phyloP scores from a whole-genome alignment of 2,888 invertebrate genomes.

The Chrysolina haemoptera region DNA sequence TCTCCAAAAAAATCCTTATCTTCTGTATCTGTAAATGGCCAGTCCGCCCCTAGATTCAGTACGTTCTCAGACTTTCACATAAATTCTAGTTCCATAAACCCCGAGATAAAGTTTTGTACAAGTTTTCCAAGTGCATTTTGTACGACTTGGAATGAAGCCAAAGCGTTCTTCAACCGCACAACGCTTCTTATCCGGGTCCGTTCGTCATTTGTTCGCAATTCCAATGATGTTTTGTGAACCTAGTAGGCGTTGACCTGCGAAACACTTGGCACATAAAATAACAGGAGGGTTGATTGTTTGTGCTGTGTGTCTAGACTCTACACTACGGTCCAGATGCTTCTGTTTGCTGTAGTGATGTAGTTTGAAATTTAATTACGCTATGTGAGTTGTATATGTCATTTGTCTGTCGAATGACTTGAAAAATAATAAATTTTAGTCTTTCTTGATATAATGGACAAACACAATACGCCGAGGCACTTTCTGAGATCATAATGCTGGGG shows the following conservation, averaged over 20 bases:
- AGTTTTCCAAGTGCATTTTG: slow-evolving; percentile 53
- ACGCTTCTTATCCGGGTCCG: slow-evolving; percentile 6
- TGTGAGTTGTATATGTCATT: no score
- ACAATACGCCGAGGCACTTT: no score
- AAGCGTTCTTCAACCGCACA: slow-evolving; percentile 9
- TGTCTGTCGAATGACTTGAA: no score
- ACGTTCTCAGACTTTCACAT: background rate
- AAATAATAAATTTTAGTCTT: no score
- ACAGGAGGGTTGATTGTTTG: background rate
- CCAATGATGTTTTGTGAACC: slow-evolving; percentile 29
- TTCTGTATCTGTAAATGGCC: background rate
- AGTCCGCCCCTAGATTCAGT: background rate
- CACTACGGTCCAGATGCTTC: background rate
- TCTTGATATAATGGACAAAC: no score
- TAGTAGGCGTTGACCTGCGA: slow-evolving; percentile 24
- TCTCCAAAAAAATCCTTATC: background rate
- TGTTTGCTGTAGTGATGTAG: background rate
- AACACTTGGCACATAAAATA: slow-evolving; percentile 34
- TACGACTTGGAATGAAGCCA: slow-evolving; percentile 21
- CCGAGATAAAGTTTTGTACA: slow-evolving; percentile 56
- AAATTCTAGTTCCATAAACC: slow-evolving; percentile 18
- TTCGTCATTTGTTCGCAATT: slow-evolving; percentile 28
- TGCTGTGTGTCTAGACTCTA: slow-evolving; percentile 7
- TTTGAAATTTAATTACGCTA: background rate
- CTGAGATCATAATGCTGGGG: no score